A percentile compares a stretch with the other conserved stretches of the same genome.
Evolutionary conservation across 2,888 invertebrate genomes (phyloP).

Genomic region (Lordiphosa andalusiaca): DNA sequence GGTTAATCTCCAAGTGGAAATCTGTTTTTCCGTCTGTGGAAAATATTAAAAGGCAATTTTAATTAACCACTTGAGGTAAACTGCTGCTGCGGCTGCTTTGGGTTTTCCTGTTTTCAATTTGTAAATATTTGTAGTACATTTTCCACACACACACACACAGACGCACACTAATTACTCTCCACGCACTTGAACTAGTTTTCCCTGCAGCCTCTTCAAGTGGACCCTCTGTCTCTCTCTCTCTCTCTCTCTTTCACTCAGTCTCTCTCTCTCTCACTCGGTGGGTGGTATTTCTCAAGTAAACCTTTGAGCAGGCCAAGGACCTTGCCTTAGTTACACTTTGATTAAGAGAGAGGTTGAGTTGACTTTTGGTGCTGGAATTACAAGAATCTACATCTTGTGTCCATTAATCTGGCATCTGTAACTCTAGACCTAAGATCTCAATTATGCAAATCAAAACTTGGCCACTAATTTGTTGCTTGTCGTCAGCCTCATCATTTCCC

Average conservation of each 20-base stretch:
- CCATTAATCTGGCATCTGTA: background rate
- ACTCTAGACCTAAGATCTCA: slow-evolving; percentile 33
- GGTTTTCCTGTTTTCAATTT: slow-evolving; percentile 19
- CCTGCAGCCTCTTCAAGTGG: background rate
- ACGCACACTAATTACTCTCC: slow-evolving; percentile 5
- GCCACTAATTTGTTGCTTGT: slow-evolving; percentile 65
- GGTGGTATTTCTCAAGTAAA: background rate
- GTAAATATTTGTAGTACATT: slow-evolving; percentile 63
- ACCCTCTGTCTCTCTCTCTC: no score
- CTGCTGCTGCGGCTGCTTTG: no score
- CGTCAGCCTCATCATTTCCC: slow-evolving; percentile 38
- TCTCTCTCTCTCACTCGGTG: background rate
- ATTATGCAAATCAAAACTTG: slow-evolving; percentile 62
- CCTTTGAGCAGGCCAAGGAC: background rate
- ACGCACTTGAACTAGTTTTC: slow-evolving; percentile 69
- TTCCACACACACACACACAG: slow-evolving; percentile 21
- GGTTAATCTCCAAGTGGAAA: slow-evolving; percentile 66
- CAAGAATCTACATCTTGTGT: no score
- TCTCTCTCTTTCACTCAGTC: no score
- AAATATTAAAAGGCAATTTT: slow-evolving; percentile 73
- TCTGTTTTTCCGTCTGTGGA: slow-evolving; percentile 49
- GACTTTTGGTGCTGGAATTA: background rate
- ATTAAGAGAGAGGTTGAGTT: background rate
- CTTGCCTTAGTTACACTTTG: background rate
- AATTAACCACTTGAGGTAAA: slow-evolving; percentile 59